These are phyloP conservation scores for Drosophila pallidifrons DNA, from an alignment of 1,140 invertebrate genomes.

Conservation along the genomic window DNA sequence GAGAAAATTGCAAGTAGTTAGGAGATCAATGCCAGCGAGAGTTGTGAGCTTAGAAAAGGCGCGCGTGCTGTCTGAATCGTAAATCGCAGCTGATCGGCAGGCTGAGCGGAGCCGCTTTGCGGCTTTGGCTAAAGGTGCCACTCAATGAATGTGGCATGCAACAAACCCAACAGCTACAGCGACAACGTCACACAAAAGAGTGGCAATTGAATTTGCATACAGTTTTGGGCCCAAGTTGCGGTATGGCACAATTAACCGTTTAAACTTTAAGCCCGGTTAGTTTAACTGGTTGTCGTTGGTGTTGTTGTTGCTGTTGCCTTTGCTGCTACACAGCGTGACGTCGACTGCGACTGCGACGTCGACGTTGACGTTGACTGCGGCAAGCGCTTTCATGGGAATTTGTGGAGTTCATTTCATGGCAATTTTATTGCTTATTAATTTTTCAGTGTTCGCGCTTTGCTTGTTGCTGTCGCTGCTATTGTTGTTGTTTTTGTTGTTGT, in stretches of 20 bases:
- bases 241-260: conserved; percentile 58
- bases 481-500: conserved; percentile 17
- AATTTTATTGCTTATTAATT: conserved; percentile 85
- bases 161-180: neutral
- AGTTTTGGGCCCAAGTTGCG: conserved; percentile 31
- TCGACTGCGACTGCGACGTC: conserved; percentile 39
- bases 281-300: conserved; percentile 40
- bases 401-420: conserved; percentile 84
- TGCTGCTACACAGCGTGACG: conserved; percentile 61
- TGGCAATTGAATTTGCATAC: conserved; percentile 80
- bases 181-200: conserved; percentile 13
- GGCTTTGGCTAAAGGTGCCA: neutral
- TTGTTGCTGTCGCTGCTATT: conserved; percentile 24
- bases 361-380: conserved; percentile 37
- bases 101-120: conserved; percentile 16
- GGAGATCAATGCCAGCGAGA: neutral
- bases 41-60: neutral
- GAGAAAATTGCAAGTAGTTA: too few relatives aligned
- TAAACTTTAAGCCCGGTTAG: conserved; percentile 60
- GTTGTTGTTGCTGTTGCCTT: conserved; percentile 20
- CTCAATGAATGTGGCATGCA: neutral
- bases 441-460: conserved; percentile 78
- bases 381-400: conserved; percentile 80
- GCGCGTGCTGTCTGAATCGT: conserved; percentile 4
- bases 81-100: conserved; percentile 15